Evolutionary conservation across 2,888 invertebrate species (phyloP).

Genomic region (Sphaerophoria taeniata): DNA sequence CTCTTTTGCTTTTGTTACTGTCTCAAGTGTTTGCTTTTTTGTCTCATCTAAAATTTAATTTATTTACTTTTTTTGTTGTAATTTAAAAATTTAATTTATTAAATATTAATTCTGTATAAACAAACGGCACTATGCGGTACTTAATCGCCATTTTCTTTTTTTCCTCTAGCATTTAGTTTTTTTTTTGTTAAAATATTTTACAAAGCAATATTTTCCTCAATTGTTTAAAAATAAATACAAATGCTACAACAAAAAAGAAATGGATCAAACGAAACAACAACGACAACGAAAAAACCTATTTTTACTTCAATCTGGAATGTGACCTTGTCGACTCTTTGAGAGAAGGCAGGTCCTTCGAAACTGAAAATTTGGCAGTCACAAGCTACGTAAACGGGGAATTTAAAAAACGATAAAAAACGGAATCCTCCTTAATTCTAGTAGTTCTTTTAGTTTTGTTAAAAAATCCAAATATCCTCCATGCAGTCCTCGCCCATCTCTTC

Average conservation of each 20-base stretch:
- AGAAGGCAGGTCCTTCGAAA: constrained; percentile 34
- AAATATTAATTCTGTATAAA: constrained; percentile 57
- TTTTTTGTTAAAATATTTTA: constrained; percentile 67
- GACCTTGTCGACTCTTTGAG: constrained; percentile 5
- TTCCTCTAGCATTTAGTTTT: constrained; percentile 23
- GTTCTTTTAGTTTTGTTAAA: constrained; percentile 74
- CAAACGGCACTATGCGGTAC: constrained; percentile 68
- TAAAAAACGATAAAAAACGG: background rate
- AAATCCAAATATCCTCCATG: constrained; percentile 91
- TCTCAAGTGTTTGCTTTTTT: constrained; percentile 2
- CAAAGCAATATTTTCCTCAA: constrained; percentile 57
- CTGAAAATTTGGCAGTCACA: constrained; percentile 58
- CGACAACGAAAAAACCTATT: constrained; percentile 8
- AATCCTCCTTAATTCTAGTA: constrained; percentile 22
- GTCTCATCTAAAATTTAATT: constrained; percentile 3
- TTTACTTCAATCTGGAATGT: constrained; percentile 53
- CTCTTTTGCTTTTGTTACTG: constrained; percentile 12
- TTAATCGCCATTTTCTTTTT: constrained; percentile 49
- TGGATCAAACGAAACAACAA: constrained; percentile 2
- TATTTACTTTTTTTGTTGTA: constrained; percentile 1
- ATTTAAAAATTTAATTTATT: constrained; percentile 18
- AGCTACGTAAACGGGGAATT: constrained; percentile 37
- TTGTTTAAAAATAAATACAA: constrained; percentile 39
- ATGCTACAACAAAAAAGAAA: constrained; percentile 33
- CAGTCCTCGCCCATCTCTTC: constrained; percentile 88